Evolutionary conservation across 1,140 invertebrate species (phyloP).

Genomic region (Camponotus pennsylvanicus): DNA sequence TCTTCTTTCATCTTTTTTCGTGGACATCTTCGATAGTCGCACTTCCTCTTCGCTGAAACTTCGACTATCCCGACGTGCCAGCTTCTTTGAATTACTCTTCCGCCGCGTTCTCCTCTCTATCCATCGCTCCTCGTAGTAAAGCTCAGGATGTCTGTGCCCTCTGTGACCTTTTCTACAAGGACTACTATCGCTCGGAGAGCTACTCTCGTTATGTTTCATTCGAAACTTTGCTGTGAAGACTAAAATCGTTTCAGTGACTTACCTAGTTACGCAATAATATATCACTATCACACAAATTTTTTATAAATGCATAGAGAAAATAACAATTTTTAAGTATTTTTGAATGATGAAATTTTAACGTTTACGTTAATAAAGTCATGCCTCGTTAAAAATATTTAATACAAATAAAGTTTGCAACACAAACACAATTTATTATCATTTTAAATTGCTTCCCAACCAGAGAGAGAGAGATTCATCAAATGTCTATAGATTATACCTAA

Average conservation of each 20-base stretch:
- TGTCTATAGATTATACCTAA: constrained; percentile 39
- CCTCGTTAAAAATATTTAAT: constrained; percentile 21
- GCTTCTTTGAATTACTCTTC: constrained; percentile 76
- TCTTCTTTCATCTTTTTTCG: constrained; percentile 77
- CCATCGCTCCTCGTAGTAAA: constrained; percentile 83
- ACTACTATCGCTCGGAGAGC: constrained; percentile 78
- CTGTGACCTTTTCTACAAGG: constrained; percentile 58
- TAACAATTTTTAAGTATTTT: constrained; percentile 13
- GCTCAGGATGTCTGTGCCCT: constrained; percentile 71
- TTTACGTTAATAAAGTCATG: constrained; percentile 24
- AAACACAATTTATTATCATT: not conserved
- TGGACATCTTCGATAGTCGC: constrained; percentile 78
- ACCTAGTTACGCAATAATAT: not conserved
- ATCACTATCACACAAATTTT: not conserved
- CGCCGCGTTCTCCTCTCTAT: constrained; percentile 80
- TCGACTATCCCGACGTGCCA: constrained; percentile 79
- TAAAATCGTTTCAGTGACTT: constrained; percentile 64
- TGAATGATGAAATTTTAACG: not conserved
- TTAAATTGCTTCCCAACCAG: not conserved
- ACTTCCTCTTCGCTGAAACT: constrained; percentile 85
- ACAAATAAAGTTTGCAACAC: constrained; percentile 17
- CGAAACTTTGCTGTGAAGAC: constrained; percentile 82
- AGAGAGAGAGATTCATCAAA: not conserved
- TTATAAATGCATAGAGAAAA: not conserved
- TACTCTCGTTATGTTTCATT: constrained; percentile 75